Evolutionary conservation across 2,888 invertebrate species (phyloP).

Genomic region (Macrophya annulata): DNA sequence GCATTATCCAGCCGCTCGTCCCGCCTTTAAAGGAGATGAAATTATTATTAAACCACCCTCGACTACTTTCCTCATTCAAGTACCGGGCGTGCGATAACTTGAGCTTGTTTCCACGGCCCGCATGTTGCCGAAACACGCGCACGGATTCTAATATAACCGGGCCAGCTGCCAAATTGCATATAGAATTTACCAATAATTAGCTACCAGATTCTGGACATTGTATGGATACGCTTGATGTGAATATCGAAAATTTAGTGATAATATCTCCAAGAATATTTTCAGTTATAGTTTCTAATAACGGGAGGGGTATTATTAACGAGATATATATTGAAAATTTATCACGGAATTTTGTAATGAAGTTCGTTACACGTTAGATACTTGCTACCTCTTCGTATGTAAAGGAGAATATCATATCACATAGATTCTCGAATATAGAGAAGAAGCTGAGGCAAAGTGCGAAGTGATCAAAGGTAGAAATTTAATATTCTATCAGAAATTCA

Average conservation of each 20-base stretch:
- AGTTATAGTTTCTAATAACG: neutral
- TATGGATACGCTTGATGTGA: neutral
- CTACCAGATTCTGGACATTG: neutral
- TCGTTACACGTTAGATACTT: neutral
- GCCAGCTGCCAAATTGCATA: conserved; percentile 32
- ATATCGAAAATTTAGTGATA: neutral
- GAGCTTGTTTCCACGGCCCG: conserved; percentile 28
- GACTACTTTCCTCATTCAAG: conserved; percentile 13
- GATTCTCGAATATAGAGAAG: neutral
- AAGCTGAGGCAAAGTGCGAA: neutral
- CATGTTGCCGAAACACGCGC: conserved; percentile 35
- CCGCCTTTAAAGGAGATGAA: conserved; percentile 64
- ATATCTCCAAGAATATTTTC: neutral
- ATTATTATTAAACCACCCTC: conserved; percentile 63
- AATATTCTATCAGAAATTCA: conserved; percentile 43
- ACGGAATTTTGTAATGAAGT: neutral
- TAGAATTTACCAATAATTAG: conserved; percentile 36
- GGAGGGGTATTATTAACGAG: neutral
- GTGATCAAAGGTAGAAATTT: conserved; percentile 26
- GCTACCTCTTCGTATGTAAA: neutral
- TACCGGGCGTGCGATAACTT: conserved; percentile 22
- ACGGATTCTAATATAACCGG: conserved; percentile 19
- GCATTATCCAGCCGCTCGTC: conserved; percentile 67
- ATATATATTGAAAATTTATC: neutral
- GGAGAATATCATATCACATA: conserved; percentile 34